A percentile compares a stretch with the other conserved stretches of the same genome.
phyloP scores from a whole-genome alignment of 2,113 vertebrate species.

The Hydrochoerus hydrochaeris region DNA sequence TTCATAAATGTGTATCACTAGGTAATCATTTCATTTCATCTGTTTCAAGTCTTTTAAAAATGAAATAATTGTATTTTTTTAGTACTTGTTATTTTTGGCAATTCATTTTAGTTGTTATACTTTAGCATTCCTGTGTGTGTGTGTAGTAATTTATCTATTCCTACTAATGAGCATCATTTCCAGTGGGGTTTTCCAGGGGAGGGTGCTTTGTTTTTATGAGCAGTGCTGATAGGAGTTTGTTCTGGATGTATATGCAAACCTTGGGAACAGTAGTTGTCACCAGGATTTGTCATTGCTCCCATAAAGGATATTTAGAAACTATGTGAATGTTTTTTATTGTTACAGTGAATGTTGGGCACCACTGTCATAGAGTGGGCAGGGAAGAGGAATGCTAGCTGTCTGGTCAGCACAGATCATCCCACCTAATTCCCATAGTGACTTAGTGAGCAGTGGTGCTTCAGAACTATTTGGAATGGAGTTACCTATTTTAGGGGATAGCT shows the following conservation, averaged over 20 bases:
- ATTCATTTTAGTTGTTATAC: not conserved
- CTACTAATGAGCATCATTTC: not conserved
- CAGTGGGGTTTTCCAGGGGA: not conserved
- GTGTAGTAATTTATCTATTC: not conserved
- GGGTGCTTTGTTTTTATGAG: not conserved
- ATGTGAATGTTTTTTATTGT: not conserved
- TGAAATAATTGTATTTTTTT: conserved; percentile 16
- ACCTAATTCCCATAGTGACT: not conserved
- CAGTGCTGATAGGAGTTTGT: not conserved
- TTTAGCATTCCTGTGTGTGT: not conserved
- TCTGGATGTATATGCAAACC: not conserved
- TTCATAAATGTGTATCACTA: not conserved
- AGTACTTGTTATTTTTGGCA: conserved; percentile 18
- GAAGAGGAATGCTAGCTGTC: not conserved
- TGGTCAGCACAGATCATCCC: not conserved
- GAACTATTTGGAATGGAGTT: not conserved
- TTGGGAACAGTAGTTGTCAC: not conserved
- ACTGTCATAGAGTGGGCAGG: not conserved
- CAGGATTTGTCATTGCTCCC: not conserved
- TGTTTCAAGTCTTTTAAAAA: conserved; percentile 32
- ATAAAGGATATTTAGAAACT: not conserved
- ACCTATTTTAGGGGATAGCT: not conserved
- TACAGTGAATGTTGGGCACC: not conserved
- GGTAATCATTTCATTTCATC: conserved; percentile 18
- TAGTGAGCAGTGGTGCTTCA: not conserved